Conservation (phyloP, 2,797 vertebrate species). For the Myiotriccus ornatus region DNA sequence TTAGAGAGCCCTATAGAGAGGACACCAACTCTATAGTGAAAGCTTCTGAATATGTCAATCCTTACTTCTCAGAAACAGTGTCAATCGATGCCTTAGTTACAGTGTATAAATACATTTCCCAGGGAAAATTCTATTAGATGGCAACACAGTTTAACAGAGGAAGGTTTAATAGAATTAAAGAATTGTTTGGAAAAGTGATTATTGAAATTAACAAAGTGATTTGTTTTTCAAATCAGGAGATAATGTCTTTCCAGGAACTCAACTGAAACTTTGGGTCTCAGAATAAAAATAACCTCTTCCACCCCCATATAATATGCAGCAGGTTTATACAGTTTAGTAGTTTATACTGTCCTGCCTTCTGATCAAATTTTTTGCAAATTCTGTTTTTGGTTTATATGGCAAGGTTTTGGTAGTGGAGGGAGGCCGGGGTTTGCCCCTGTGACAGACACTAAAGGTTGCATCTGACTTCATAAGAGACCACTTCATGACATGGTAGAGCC, state of each 20-base stretch:
- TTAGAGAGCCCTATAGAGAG: neutral
- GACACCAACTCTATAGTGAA: neutral
- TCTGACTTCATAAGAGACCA: neutral
- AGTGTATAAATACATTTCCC: neutral
- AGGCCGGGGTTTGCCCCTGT: neutral
- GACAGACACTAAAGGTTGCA: neutral
- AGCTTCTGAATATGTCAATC: neutral
- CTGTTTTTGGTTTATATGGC: neutral
- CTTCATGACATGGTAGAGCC: neutral
- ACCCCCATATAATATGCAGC: neutral
- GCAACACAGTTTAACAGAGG: neutral
- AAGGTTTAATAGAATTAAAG: neutral
- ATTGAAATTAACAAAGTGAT: neutral
- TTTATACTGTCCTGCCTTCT: neutral
- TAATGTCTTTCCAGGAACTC: neutral
- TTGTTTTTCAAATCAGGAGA: neutral
- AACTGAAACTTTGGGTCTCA: fast-evolving
- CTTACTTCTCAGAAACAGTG: neutral
- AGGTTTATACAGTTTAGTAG: neutral
- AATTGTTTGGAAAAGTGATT: neutral
- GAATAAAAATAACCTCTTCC: neutral
- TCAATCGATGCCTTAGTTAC: neutral
- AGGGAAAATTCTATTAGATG: neutral
- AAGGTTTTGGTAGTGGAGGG: neutral
- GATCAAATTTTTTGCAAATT: neutral